Conservation (phyloP, 2,113 vertebrate species). For the Riparia riparia region DNA sequence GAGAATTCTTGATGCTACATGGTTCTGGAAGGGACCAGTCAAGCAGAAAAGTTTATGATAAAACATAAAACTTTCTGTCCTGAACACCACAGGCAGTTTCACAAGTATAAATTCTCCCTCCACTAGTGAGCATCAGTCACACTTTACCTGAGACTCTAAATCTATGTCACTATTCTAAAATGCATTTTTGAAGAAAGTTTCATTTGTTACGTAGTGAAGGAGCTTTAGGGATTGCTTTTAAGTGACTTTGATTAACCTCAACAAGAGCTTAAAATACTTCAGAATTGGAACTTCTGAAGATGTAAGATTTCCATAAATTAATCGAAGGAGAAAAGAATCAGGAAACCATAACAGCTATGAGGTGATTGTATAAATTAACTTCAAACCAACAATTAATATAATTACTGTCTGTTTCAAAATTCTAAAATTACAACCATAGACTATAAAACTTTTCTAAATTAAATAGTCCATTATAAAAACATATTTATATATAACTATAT, state of each 20-base stretch:
- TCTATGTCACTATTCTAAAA: constrained; percentile 36
- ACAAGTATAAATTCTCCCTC: constrained; percentile 33
- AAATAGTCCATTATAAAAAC: constrained; percentile 67
- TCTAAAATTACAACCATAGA: background rate
- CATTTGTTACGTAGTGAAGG: background rate
- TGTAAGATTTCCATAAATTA: constrained; percentile 37
- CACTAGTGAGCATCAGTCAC: constrained; percentile 25
- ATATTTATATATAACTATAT: background rate
- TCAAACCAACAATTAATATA: constrained; percentile 53
- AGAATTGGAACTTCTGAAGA: background rate
- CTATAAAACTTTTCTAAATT: constrained; percentile 57
- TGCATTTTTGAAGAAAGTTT: constrained; percentile 29
- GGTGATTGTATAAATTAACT: background rate
- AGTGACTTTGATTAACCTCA: constrained; percentile 50
- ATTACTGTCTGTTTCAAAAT: background rate
- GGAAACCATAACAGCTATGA: background rate
- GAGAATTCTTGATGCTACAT: background rate
- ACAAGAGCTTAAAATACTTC: constrained; percentile 28
- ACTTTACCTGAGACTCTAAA: constrained; percentile 32
- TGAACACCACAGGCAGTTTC: background rate
- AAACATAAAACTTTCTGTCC: constrained; percentile 4
- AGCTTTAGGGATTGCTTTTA: constrained; percentile 41
- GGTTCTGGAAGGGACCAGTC: background rate
- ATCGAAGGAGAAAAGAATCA: background rate
- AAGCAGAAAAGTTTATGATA: constrained; percentile 20